phyloP scores from a whole-genome alignment of 2,888 invertebrate species.

The Junonia oenone region DNA sequence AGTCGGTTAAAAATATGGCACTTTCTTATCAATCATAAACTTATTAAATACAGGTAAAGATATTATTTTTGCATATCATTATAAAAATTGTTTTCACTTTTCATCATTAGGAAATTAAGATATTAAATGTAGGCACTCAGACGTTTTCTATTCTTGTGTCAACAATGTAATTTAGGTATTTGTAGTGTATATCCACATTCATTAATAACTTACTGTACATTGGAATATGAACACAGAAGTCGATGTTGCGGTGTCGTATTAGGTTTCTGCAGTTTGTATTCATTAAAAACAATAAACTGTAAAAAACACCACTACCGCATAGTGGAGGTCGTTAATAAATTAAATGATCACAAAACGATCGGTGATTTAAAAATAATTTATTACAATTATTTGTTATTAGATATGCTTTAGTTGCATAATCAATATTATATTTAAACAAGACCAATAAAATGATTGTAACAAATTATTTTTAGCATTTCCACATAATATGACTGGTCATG shows the following conservation, averaged over 20 bases:
- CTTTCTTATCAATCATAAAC: too few species aligned
- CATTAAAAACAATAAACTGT: conserved; percentile 38
- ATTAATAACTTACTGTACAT: not conserved
- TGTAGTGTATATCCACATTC: not conserved
- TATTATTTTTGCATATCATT: too few species aligned
- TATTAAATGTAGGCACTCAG: too few species aligned
- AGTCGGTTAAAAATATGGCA: too few species aligned
- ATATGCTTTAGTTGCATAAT: too few species aligned
- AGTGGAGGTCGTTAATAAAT: conserved; percentile 28
- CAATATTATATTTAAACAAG: too few species aligned
- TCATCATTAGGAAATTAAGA: too few species aligned
- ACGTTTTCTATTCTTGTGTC: too few species aligned
- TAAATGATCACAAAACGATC: conserved; percentile 5
- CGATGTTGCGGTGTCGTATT: conserved; percentile 20
- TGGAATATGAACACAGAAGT: conserved; percentile 10
- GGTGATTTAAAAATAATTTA: conserved; percentile 15
- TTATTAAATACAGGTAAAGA: too few species aligned
- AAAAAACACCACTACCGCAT: conserved; percentile 31
- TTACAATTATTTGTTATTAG: too few species aligned
- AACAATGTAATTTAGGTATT: not conserved
- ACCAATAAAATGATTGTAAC: too few species aligned
- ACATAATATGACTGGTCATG: not conserved
- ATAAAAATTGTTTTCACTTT: too few species aligned
- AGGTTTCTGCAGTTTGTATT: conserved; percentile 31
- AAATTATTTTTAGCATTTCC: conserved; percentile 5